Conservation (phyloP, 2,113 vertebrate genomes). For the Plotosus lineatus region DNA sequence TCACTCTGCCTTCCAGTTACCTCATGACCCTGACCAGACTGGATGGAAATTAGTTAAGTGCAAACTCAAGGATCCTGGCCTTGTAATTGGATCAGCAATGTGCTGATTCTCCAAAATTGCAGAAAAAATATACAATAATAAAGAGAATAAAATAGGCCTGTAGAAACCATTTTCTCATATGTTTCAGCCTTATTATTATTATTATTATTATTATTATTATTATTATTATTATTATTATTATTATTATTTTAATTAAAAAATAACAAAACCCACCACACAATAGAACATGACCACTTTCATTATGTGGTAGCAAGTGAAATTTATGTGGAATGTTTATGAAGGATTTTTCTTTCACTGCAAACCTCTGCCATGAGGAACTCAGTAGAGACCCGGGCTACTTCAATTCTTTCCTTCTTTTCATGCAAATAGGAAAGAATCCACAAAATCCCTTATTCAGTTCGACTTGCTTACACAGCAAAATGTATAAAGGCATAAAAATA, state of each 20-base stretch:
- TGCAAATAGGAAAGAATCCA: not conserved
- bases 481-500: slow-evolving; percentile 47
- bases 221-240: no score
- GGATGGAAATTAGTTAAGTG: not conserved
- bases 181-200: not conserved
- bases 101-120: not conserved
- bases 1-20: not conserved
- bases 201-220: no score
- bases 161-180: not conserved
- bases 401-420: slow-evolving; percentile 1
- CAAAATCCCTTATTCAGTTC: slow-evolving; percentile 12
- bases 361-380: not conserved
- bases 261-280: not conserved
- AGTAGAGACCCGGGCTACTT: not conserved
- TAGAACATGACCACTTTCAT: slow-evolving; percentile 22
- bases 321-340: slow-evolving; percentile 18
- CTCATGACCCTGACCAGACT: not conserved
- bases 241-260: not conserved
- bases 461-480: slow-evolving; percentile 38
- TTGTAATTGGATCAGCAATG: slow-evolving; percentile 9
- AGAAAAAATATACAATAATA: not conserved
- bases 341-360: slow-evolving; percentile 13
- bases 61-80: not conserved
- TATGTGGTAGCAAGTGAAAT: slow-evolving; percentile 20
- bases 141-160: not conserved